These are phyloP conservation scores for Cyanoderma ruficeps DNA, from an alignment of 2,113 vertebrate genomes.

Conservation along the genomic window DNA sequence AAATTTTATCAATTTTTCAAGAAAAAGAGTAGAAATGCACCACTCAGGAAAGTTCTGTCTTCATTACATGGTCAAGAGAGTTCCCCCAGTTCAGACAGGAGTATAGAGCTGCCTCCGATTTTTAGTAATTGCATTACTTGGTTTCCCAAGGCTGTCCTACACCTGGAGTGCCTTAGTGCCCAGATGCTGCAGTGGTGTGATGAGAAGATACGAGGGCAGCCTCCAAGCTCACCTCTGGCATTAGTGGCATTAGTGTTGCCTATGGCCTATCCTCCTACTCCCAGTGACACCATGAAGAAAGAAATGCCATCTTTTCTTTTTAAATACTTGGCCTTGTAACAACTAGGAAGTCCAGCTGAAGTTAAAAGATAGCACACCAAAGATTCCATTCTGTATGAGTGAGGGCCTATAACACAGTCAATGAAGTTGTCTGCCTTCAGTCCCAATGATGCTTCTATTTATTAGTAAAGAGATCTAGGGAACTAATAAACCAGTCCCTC, in stretches of 20 bases:
- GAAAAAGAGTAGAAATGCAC: background rate
- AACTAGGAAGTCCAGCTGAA: background rate
- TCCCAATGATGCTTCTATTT: background rate
- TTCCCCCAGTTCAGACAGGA: background rate
- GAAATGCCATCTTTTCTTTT: background rate
- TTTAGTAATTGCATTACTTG: background rate
- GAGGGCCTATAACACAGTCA: background rate
- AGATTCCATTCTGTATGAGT: background rate
- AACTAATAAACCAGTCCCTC: background rate
- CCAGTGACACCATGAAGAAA: background rate
- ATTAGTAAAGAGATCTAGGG: background rate
- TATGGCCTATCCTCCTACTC: background rate
- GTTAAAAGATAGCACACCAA: background rate
- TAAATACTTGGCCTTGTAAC: background rate
- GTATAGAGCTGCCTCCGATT: background rate
- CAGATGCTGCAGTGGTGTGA: accelerated
- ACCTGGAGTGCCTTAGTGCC: background rate
- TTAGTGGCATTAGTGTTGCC: background rate
- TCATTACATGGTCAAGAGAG: background rate
- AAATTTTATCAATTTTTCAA: background rate
- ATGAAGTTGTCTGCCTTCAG: background rate
- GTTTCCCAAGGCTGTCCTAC: background rate
- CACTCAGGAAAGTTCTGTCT: background rate
- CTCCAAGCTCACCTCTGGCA: background rate
- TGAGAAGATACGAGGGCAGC: background rate